Evolutionary conservation across 1,140 invertebrate genomes (phyloP), one percentile per base, ranked within the genome.

Genomic region (Drosophila insularis): DNA sequence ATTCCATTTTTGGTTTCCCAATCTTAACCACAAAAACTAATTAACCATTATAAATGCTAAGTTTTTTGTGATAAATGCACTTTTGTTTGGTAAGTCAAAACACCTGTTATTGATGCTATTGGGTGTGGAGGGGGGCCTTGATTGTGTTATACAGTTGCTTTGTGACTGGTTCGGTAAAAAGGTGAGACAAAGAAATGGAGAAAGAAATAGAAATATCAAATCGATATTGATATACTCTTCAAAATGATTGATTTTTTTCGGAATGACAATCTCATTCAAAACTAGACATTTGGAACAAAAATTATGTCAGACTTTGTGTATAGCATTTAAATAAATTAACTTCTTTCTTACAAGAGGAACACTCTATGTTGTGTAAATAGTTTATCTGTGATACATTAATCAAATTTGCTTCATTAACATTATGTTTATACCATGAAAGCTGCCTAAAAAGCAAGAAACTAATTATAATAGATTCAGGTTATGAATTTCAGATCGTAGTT

Each of bases 41-140:
- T 87, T 87, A 87, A 70, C 74, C 69, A 75, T 87, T 87, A 27
- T 66, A 74, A 85, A 85, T 66, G 78, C 67, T 63, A 62, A 66
- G 66, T 68, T 63, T 60, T 61, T 4, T 50, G 19, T 50, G 43
- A 50, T 50, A 78, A 86, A 64, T 81, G 81, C 78, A 71, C 69
- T 59, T 68, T 14, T 64, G 74, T 50, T 50, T 50, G 19, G 43
- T 50, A 60, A 53, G 32, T 17, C 61, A 59, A 78, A 74, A 68
- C 78, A 85, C 75, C 82, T 80, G 71, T 78, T 71, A 77, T 81
- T 50, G 53, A 81, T 40, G 56, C 53, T 53, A 55, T 68, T 58
- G 74, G 64, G 32, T 73, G 65, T 43, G 53, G 53, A 46, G 32
- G 35, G 56, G 19, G 37, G 23, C 59, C 32, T 61, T 19, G 40